Base-by-base conservation (phyloP, 2,113 vertebrate genomes). In the Sinocyclocheilus rhinocerous region DNA sequence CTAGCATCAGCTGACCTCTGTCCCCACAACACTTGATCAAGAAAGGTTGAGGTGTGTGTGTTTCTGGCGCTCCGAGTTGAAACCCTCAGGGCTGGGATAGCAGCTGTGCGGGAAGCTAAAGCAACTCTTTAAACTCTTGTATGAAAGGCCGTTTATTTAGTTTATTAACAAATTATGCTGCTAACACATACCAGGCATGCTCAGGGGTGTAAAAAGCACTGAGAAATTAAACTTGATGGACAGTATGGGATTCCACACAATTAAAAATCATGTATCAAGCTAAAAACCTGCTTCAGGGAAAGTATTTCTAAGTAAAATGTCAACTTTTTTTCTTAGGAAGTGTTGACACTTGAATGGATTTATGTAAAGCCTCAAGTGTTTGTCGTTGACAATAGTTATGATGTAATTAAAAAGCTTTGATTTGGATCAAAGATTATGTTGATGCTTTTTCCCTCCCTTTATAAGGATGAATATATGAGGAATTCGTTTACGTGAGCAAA, bases 1-100 rank as follows among this genome's bases (percentile, higher is more conserved):
- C 81, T 29, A 48, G 67, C 81, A 69, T 67, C 76, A 24, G 81
- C 67, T 84, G 84, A 88, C 85, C 77, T 82, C 61, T 84, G 76
- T 76, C 26, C 76, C 65, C 10, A 4, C 48, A 18, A 79, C 36
- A 13, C 81, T 76, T 76, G 26, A 50, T 75, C 39, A 70, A 45
- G 81, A 67, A 36, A 75, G 55, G 59, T 63, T 57, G 78, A 61
- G 33, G 48, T 42, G 65, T 39, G 83, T 61, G 67, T 33, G 70
- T 77, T 36, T 81, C 50, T 22, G 33, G 48, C 67, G 33, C 73
- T 83, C 29, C 80, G 20, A n/a, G 63, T 48, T 77, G 45, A 55
- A 67, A 72, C 20, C 80, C 80, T 84, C 45, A 4, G 33, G 72
- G 70, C 82, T n/a, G 67, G 42, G n/a, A 29, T n/a, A 83, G 61